A percentile compares a stretch with the other conserved stretches of the same genome.
Conservation (phyloP, 2,113 vertebrate species). For the Oreochromis niloticus region DNA sequence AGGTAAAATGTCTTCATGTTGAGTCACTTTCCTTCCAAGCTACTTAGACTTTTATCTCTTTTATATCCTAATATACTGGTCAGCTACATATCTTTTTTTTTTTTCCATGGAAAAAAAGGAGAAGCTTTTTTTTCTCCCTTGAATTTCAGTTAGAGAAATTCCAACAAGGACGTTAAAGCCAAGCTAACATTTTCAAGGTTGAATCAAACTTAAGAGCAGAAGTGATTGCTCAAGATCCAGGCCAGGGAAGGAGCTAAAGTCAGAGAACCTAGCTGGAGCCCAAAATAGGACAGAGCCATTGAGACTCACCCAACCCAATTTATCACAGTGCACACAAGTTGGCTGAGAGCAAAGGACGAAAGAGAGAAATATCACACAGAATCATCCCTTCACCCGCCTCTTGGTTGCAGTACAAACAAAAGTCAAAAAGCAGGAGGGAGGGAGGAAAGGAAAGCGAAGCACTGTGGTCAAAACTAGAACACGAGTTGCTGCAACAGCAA, state of each 20-base stretch:
- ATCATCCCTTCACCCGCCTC: slow-evolving; percentile 55
- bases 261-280: slow-evolving; percentile 36
- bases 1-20: not conserved
- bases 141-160: not conserved
- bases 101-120: not conserved
- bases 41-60: not conserved
- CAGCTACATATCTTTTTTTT: not conserved
- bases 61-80: not conserved
- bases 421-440: not conserved
- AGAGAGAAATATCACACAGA: slow-evolving; percentile 36
- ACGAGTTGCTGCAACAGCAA: not conserved
- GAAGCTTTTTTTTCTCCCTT: not conserved
- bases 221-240: slow-evolving; percentile 20
- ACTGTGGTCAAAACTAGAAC: not conserved
- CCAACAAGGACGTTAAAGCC: not conserved
- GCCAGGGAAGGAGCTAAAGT: slow-evolving; percentile 5
- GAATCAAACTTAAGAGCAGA: not conserved
- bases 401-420: slow-evolving; percentile 1
- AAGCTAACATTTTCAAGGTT: slow-evolving; percentile 15
- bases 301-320: slow-evolving; percentile 53
- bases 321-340: slow-evolving; percentile 41
- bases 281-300: slow-evolving; percentile 64
- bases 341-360: slow-evolving; percentile 13
- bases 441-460: not conserved
- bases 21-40: not conserved